Conservation (phyloP, 2,113 vertebrate genomes). For the Megaptera novaeangliae region DNA sequence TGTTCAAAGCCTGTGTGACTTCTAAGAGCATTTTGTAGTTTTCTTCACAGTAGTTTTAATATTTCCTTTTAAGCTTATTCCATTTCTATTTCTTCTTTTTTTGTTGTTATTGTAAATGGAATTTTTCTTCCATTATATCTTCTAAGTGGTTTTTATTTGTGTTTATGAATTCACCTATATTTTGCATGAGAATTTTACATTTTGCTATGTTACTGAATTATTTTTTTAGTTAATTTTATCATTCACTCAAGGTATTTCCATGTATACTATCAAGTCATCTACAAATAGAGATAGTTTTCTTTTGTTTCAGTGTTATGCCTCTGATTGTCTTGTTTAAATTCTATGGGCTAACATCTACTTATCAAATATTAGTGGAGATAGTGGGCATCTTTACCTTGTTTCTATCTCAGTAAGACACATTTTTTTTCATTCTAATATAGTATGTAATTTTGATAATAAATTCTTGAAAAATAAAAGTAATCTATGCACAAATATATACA, state of each 20-base stretch:
- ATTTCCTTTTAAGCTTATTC: neutral
- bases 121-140: neutral
- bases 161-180: neutral
- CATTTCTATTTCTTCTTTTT: neutral
- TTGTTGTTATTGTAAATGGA: neutral
- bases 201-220: neutral
- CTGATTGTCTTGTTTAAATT: neutral
- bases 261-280: neutral
- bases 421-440: neutral
- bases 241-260: neutral
- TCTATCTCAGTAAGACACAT: neutral
- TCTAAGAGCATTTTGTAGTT: neutral
- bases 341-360: neutral
- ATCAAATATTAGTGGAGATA: neutral
- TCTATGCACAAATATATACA: neutral
- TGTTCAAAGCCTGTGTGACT: neutral
- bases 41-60: neutral
- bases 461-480: neutral
- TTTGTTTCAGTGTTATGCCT: neutral
- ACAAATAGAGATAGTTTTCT: neutral
- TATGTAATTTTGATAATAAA: neutral
- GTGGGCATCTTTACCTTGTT: neutral
- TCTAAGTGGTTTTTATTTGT: neutral
- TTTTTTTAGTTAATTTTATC: neutral
- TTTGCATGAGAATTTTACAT: neutral